phyloP scores from a whole-genome alignment of 1,140 invertebrate species.

The Sycobia sp. region DNA sequence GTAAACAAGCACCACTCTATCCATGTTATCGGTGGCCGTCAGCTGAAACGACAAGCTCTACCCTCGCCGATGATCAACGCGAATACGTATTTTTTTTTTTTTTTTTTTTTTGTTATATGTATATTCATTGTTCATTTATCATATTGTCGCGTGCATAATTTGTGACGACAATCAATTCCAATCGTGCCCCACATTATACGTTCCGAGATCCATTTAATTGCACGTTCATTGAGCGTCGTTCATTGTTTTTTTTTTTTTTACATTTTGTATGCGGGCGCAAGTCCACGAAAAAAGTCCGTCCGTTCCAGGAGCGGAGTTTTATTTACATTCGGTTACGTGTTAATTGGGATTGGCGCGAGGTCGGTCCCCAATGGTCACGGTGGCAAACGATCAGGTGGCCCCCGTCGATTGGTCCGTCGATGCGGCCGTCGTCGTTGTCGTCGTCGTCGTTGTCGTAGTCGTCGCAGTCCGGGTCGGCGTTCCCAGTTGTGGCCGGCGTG shows the following conservation, averaged over 20 bases:
- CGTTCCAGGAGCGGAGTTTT: too few species aligned
- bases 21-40: conserved; percentile 59
- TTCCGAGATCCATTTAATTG: too few species aligned
- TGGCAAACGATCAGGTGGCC: background rate
- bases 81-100: conserved; percentile 9
- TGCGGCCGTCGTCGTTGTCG: conserved; percentile 25
- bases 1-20: conserved; percentile 66
- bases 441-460: conserved; percentile 34
- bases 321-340: too few species aligned
- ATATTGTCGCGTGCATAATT: background rate
- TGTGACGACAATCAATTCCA: too few species aligned
- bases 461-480: conserved; percentile 22
- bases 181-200: too few species aligned
- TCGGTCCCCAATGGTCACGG: background rate
- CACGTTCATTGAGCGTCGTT: too few species aligned
- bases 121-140: background rate
- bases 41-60: conserved; percentile 61
- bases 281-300: too few species aligned
- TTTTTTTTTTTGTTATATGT: conserved; percentile 6
- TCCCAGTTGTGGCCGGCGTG: background rate
- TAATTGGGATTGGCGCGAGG: too few species aligned
- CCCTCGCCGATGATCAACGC: conserved; percentile 28
- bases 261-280: too few species aligned
- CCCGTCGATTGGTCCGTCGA: conserved; percentile 7
- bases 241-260: too few species aligned